Base-by-base conservation (phyloP, 2,888 invertebrate genomes). In the Lamproptera curius region DNA sequence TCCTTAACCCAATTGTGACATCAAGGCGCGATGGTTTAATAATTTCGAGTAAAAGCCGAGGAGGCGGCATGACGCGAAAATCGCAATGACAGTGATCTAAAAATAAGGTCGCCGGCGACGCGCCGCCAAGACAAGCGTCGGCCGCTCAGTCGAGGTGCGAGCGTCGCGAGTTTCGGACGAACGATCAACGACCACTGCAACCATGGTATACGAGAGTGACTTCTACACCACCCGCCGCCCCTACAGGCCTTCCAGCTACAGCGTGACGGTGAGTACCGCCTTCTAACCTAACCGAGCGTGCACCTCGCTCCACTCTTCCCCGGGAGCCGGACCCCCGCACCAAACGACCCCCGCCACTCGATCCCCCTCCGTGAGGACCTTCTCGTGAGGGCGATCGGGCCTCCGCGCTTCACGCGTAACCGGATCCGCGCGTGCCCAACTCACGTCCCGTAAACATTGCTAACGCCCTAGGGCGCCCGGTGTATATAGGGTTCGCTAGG, bases 161-260 rank as follows among this genome's bases (percentile, higher is more conserved):
- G 73, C 86, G 84, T 73, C 84, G 82, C 84, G 81, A 80, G 78
- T 75, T 76, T 71, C 75, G 81, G 76, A 73, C 86, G 82, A 82
- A 80, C 79, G 80, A 81, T 58, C 58, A 31, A 60, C 57, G 67
- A 75, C 77, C 70, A 15, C 79, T 83, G 75, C 77, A 65, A 91
- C 89, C 86, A 96, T 96, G 95, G 95, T 95, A 89, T 95, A 95
- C 93, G 95, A 95, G 90, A 94, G 94, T 91, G 95, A 95, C 89
- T 96, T 95, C 89, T 94, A 95, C 88, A 95, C 95, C 73, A 94
- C 94, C 84, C 93, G 95, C 88, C 92, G 95, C 88, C 93, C 94
- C 61, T 90, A 93, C 82, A 88, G 94, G 85, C 93, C 91, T 56
- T 93, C 93, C 89, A 92, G 92, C 78, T 91, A 93, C 80, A 94